Evolutionary conservation across 2,113 vertebrate genomes (phyloP).

Genomic region (Tragelaphus scriptus): DNA sequence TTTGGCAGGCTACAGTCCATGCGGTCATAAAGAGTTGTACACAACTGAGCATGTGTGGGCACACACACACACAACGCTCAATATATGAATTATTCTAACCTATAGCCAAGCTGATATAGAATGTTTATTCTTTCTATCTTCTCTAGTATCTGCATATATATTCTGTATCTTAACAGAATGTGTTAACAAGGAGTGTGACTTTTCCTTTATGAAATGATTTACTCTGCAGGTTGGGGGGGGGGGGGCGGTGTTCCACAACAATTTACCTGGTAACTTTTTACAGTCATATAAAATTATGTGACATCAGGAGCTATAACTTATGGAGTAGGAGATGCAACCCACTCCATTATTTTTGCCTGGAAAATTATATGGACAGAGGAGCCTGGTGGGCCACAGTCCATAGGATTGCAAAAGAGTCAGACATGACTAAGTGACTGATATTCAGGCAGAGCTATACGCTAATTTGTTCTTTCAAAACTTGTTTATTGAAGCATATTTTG

Average conservation of each 20-base stretch:
- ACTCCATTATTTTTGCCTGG: background rate
- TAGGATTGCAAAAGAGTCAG: accelerated
- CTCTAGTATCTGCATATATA: background rate
- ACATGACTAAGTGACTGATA: background rate
- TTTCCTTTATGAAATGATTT: background rate
- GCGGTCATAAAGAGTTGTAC: background rate
- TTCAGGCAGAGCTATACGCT: background rate
- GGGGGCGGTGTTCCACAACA: background rate
- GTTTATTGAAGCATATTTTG: background rate
- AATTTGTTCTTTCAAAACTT: background rate
- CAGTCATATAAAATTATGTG: background rate
- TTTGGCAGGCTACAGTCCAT: background rate
- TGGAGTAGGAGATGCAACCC: background rate
- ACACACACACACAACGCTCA: background rate
- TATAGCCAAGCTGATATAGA: background rate
- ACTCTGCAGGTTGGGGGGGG: accelerated
- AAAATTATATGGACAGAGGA: background rate
- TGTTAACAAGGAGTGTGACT: background rate
- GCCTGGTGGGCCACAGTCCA: background rate
- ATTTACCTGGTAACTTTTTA: background rate
- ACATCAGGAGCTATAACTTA: background rate
- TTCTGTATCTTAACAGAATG: background rate
- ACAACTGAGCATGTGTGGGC: background rate
- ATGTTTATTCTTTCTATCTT: background rate
- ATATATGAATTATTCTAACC: background rate